Evolutionary conservation across 1,140 invertebrate species (phyloP).

Genomic region (Melipona quadrifasciata): DNA sequence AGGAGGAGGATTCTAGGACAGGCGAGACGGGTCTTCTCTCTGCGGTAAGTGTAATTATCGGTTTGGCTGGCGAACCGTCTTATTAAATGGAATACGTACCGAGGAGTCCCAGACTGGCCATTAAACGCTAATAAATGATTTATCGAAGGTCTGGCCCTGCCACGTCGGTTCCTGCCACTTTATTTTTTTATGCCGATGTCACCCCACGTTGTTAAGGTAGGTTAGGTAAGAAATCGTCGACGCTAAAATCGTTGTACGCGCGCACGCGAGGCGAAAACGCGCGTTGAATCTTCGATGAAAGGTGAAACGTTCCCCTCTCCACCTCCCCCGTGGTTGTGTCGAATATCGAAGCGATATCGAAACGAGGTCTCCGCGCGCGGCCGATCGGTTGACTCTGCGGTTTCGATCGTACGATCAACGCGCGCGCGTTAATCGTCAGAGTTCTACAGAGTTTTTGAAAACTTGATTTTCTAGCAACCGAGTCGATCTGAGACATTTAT

Average conservation of each 20-base stretch:
- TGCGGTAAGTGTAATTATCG: slow-evolving; percentile 18
- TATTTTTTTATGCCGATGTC: slow-evolving; percentile 48
- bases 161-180: slow-evolving; percentile 30
- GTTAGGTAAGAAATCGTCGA: slow-evolving; percentile 53
- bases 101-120: neutral
- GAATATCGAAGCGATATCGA: neutral
- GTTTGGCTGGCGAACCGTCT: slow-evolving; percentile 1
- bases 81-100: slow-evolving; percentile 19
- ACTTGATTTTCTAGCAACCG: no score
- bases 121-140: slow-evolving; percentile 50
- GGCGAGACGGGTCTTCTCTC: neutral
- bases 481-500: neutral
- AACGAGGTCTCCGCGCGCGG: slow-evolving; percentile 6
- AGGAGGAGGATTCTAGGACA: neutral
- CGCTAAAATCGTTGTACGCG: neutral
- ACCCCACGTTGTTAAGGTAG: slow-evolving; percentile 56
- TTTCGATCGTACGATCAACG: neutral
- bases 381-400: neutral
- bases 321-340: neutral
- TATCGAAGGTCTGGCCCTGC: slow-evolving; percentile 19
- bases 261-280: neutral
- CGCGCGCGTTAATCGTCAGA: neutral
- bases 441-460: rapidly evolving
- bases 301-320: neutral
- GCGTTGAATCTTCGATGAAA: slow-evolving; percentile 16